A percentile compares a stretch with the other conserved stretches of the same genome.
Evolutionary conservation across 2,113 vertebrate genomes (phyloP).

Genomic region (Rhinolophus sinicus): DNA sequence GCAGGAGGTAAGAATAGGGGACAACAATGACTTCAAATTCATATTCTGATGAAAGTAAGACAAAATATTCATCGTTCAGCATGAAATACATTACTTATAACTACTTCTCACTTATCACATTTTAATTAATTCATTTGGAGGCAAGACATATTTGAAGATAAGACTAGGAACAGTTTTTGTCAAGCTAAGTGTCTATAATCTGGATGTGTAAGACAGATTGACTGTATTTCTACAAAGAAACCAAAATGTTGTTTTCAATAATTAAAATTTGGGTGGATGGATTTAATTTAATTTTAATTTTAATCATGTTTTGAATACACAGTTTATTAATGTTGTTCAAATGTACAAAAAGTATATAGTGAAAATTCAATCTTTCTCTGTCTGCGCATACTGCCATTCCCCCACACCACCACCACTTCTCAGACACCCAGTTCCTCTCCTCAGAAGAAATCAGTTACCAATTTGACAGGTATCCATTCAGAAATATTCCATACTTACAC

Average conservation of each 20-base stretch:
- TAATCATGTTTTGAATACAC: constrained; percentile 2
- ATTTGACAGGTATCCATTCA: background rate
- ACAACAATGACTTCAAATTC: background rate
- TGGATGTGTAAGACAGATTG: background rate
- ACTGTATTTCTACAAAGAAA: constrained; percentile 30
- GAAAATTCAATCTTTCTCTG: background rate
- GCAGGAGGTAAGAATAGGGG: background rate
- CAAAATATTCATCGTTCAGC: background rate
- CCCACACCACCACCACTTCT: background rate
- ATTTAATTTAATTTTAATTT: constrained; percentile 32
- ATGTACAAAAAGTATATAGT: background rate
- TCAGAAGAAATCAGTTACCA: background rate
- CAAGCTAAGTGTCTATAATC: background rate
- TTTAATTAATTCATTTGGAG: background rate
- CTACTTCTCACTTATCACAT: background rate
- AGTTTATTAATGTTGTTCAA: background rate
- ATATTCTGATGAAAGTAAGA: background rate
- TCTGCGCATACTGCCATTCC: background rate
- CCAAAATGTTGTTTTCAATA: background rate
- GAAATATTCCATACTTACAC: background rate
- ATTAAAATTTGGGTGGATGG: background rate
- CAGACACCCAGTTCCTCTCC: background rate
- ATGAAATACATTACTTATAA: background rate
- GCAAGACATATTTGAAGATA: constrained; percentile 17
- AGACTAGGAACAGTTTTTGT: background rate